A percentile compares a stretch with the other conserved stretches of the same genome.
These are phyloP conservation scores for Diarsia dahlii DNA, from an alignment of 2,888 invertebrate species.

Conservation along the genomic window DNA sequence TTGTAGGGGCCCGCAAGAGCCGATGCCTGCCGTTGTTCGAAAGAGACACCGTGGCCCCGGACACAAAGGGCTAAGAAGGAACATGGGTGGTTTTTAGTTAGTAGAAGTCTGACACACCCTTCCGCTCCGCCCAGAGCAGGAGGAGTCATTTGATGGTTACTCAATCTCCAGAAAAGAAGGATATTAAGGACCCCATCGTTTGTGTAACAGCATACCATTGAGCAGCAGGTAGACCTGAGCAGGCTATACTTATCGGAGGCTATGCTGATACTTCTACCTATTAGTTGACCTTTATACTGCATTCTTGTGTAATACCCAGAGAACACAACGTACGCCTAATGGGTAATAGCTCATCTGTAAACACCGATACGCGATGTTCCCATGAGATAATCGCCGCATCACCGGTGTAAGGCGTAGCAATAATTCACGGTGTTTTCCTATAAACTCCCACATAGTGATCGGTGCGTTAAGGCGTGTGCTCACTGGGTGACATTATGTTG, in stretches of 20 bases:
- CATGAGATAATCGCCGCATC: slow-evolving; percentile 60
- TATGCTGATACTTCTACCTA: not conserved
- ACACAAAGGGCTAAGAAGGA: too few relatives aligned
- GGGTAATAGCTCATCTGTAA: slow-evolving; percentile 40
- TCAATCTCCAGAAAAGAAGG: too few relatives aligned
- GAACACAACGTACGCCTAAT: slow-evolving; percentile 11
- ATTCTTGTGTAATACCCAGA: slow-evolving; percentile 16
- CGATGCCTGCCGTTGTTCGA: too few relatives aligned
- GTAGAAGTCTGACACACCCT: too few relatives aligned
- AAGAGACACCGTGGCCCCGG: too few relatives aligned
- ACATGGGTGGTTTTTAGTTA: too few relatives aligned
- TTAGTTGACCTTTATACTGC: not conserved
- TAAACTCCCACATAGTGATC: slow-evolving; percentile 48
- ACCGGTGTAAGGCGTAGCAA: slow-evolving; percentile 51
- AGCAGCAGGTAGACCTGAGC: not conserved
- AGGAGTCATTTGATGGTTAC: too few relatives aligned
- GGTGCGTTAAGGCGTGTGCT: slow-evolving; percentile 27
- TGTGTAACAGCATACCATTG: not conserved
- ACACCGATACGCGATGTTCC: slow-evolving; percentile 51
- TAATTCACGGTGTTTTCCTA: slow-evolving; percentile 58
- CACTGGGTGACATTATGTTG: slow-evolving; percentile 32
- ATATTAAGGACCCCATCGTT: not conserved
- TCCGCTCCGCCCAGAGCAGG: too few relatives aligned
- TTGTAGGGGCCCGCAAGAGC: too few relatives aligned
- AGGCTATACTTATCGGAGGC: not conserved